Conservation (phyloP, 2,113 vertebrate species). For the Rhodinocichla rosea region DNA sequence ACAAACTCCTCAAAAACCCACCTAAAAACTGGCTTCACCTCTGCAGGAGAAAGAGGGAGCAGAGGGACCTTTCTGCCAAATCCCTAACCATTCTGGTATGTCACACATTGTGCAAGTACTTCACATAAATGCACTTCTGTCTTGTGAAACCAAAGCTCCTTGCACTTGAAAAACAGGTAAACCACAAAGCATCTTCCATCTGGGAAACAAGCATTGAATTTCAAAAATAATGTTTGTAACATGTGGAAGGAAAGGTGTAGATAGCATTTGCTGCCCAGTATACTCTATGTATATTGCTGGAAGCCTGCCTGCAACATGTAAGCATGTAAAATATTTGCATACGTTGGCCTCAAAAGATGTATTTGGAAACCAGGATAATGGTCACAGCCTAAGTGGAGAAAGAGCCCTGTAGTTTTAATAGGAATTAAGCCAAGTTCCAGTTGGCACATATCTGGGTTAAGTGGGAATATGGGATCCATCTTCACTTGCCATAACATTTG, state of each 20-base stretch:
- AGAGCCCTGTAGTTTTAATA: neutral
- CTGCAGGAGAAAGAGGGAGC: neutral
- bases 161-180: neutral
- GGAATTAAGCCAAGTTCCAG: neutral
- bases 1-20: neutral
- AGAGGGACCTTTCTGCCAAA: neutral
- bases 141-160: neutral
- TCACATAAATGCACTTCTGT: neutral
- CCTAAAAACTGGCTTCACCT: neutral
- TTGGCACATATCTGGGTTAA: neutral
- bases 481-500: neutral
- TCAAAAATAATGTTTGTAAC: neutral
- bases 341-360: neutral
- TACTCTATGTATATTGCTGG: neutral
- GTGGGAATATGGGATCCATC: neutral
- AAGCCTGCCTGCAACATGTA: neutral
- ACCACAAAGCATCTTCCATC: neutral
- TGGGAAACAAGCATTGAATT: neutral
- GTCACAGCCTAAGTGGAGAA: neutral
- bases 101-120: neutral
- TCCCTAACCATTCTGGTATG: neutral
- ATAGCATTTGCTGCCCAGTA: neutral
- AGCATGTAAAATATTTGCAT: neutral
- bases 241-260: neutral
- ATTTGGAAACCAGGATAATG: neutral